A percentile compares a stretch with the other conserved stretches of the same genome.
These are phyloP conservation scores for Ascaphus truei DNA, from an alignment of 2,113 vertebrate genomes.

Conservation along the genomic window DNA sequence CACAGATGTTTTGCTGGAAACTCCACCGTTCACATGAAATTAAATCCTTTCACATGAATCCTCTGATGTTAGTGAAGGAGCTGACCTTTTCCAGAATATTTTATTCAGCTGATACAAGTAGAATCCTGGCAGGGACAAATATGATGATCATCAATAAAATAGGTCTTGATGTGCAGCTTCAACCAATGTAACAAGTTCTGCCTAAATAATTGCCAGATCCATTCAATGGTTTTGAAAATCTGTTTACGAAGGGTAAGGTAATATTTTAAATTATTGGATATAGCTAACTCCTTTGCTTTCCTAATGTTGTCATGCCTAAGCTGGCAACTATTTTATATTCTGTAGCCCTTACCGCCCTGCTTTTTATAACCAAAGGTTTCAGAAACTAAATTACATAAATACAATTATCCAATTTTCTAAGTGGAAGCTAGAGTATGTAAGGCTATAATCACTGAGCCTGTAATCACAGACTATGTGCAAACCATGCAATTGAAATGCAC, in stretches of 20 bases:
- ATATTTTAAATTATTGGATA: too few relatives aligned
- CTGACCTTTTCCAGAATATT: constrained; percentile 21
- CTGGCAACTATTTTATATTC: background rate
- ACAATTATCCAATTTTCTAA: constrained; percentile 30
- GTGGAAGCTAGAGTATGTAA: constrained; percentile 19
- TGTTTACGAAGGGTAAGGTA: too few relatives aligned
- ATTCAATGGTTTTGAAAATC: background rate
- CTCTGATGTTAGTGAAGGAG: background rate
- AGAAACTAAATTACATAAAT: constrained; percentile 11
- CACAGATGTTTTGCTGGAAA: background rate
- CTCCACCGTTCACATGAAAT: background rate
- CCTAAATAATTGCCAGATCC: too few relatives aligned
- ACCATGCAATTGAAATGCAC: background rate
- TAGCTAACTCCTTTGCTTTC: too few relatives aligned
- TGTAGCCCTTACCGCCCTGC: background rate
- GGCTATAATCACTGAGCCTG: constrained; percentile 21
- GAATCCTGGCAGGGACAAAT: background rate
- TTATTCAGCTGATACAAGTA: constrained; percentile 9
- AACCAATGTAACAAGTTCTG: background rate
- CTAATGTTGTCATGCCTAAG: too few relatives aligned
- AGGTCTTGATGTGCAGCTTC: constrained; percentile 2
- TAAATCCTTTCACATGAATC: constrained; percentile 1
- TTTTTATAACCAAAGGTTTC: background rate
- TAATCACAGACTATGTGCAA: constrained; percentile 13
- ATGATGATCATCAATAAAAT: background rate